These are phyloP conservation scores for Argyresthia goedartella DNA, from an alignment of 2,888 invertebrate genomes.

Conservation along the genomic window DNA sequence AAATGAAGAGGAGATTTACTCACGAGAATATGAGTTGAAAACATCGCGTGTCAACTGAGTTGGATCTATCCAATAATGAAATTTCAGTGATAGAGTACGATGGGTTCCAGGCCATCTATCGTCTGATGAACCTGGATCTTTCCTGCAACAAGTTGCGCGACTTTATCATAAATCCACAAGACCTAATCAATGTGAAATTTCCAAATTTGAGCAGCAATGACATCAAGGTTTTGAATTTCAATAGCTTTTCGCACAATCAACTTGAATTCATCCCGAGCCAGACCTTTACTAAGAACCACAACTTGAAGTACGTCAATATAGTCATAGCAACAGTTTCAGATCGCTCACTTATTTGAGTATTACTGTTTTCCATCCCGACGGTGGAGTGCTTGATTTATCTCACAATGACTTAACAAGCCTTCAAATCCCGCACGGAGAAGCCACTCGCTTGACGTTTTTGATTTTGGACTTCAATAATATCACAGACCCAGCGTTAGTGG, in stretches of 20 bases:
- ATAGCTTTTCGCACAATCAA: slow-evolving; percentile 44
- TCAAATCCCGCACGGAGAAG: slow-evolving; percentile 34
- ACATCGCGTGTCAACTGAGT: slow-evolving; percentile 21
- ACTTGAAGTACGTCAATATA: slow-evolving; percentile 43
- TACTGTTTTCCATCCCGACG: slow-evolving; percentile 37
- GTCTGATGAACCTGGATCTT: slow-evolving; percentile 37
- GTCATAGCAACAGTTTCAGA: slow-evolving; percentile 36
- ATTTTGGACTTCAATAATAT: slow-evolving; percentile 44
- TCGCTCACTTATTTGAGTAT: slow-evolving; percentile 33
- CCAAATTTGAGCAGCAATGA: slow-evolving; percentile 47
- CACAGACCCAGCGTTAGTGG: slow-evolving; percentile 26
- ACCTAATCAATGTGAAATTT: slow-evolving; percentile 33
- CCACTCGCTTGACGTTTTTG: slow-evolving; percentile 29
- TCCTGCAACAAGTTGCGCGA: slow-evolving; percentile 36
- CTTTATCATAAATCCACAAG: slow-evolving; percentile 36
- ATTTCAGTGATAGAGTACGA: slow-evolving; percentile 40
- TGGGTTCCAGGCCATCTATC: slow-evolving; percentile 40
- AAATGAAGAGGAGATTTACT: slow-evolving; percentile 16
- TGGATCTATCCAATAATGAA: slow-evolving; percentile 46
- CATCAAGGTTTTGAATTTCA: slow-evolving; percentile 30
- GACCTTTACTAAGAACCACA: slow-evolving; percentile 31
- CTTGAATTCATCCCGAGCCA: slow-evolving; percentile 38
- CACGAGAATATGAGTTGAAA: slow-evolving; percentile 11
- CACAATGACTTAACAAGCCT: slow-evolving; percentile 38
- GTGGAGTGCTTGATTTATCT: slow-evolving; percentile 51